Evolutionary conservation across 37 sponge, comb jelly and placozoan species (phyloP), one percentile per base, ranked within the genome.

Genomic region (Corticium candelabrum): DNA sequence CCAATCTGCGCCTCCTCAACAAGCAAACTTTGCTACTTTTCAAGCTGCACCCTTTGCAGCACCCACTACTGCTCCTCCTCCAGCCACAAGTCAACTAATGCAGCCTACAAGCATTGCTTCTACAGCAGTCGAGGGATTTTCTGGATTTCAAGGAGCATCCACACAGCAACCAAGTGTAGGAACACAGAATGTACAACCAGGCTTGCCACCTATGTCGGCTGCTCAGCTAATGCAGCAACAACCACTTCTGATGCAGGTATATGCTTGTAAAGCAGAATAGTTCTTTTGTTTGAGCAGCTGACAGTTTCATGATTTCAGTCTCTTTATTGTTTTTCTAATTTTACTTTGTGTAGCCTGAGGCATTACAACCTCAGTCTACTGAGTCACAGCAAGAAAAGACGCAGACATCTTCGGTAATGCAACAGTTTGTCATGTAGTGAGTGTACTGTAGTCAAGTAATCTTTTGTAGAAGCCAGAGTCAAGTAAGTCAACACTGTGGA

Each of bases 101-200:
- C 40, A 0, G 33, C 56, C 3, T 11, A 40, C 35, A 7, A 2
- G 30, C 39, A 3, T 35, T 15, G 62, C 0, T 35, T 62, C 70
- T 79, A 37, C 83, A 57, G 90, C 50, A 27, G 85, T 89, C 80
- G 90, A 78, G 69, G 90, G 83, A 35, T 89, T 86, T 37, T 34
- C 80, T 38, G 43, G 77, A 30, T 86, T 86, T 78, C 84, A 85
- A 40, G 30, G 75, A 32, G 77, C 86, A 0, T 0, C 40, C 5
- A n/a, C n/a, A n/a, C n/a, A n/a, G n/a, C n/a, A n/a, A n/a, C n/a
- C n/a, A n/a, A n/a, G n/a, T n/a, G n/a, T n/a, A n/a, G n/a, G n/a
- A n/a, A n/a, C n/a, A n/a, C n/a, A n/a, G n/a, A n/a, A n/a, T n/a
- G n/a, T n/a, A n/a, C n/a, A n/a, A n/a, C 62, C 21, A 43, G 75